Evolutionary conservation across 2,113 vertebrate genomes (phyloP).

Genomic region (Centropus bengalensis): DNA sequence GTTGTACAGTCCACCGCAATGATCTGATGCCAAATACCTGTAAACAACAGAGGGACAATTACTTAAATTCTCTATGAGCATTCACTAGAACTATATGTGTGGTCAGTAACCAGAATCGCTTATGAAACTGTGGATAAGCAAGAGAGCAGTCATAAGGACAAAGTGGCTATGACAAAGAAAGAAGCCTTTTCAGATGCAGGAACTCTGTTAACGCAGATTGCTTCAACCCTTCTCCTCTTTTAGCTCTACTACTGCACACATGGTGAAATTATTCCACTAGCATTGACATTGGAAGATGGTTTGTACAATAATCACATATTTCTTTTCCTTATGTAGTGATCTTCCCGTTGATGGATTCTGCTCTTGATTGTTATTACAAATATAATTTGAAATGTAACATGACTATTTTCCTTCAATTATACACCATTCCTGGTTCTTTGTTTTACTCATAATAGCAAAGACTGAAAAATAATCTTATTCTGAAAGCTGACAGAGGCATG

Average conservation of each 20-base stretch:
- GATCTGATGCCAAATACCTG: background rate
- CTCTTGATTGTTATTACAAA: background rate
- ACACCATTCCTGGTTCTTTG: background rate
- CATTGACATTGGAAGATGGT: background rate
- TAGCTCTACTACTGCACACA: background rate
- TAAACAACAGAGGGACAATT: background rate
- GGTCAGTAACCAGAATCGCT: background rate
- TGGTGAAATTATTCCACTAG: background rate
- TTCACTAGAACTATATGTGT: too few relatives aligned
- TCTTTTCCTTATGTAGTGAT: background rate
- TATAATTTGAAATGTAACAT: background rate
- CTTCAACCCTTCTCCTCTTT: background rate
- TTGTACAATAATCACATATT: background rate
- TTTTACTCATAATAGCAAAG: background rate
- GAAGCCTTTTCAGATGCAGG: background rate
- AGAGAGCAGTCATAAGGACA: background rate
- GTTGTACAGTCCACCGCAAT: background rate
- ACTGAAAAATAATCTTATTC: background rate
- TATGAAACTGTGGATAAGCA: background rate
- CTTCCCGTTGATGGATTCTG: background rate
- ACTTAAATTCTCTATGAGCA: background rate
- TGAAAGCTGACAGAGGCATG: background rate
- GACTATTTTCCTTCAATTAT: background rate
- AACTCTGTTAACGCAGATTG: background rate
- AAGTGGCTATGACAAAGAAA: background rate